A percentile compares a stretch with the other conserved stretches of the same genome.
Conservation (phyloP, 1,140 invertebrate genomes). For the Mya arenaria region DNA sequence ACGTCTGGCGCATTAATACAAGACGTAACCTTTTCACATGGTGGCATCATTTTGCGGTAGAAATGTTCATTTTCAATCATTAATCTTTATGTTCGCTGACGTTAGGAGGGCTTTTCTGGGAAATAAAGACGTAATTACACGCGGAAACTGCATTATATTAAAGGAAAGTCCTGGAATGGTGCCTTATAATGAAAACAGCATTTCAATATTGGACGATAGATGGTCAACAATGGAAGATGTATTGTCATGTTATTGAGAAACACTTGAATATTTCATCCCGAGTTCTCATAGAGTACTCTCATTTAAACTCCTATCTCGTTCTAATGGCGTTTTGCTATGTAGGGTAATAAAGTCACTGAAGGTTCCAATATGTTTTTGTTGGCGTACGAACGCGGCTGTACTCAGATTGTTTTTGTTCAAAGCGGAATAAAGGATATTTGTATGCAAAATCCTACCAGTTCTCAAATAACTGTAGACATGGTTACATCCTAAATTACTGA, state of each 20-base stretch:
- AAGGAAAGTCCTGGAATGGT: conserved; percentile 47
- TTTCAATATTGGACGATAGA: conserved; percentile 43
- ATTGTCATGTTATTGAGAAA: conserved; percentile 46
- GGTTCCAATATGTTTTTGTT: neutral
- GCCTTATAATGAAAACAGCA: conserved; percentile 31
- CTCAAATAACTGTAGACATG: too few relatives aligned
- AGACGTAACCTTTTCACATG: conserved; percentile 37
- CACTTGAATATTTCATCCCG: neutral
- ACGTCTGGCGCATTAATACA: conserved; percentile 22
- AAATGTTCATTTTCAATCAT: conserved; percentile 43
- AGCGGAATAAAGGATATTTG: neutral
- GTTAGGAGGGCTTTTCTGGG: conserved; percentile 14
- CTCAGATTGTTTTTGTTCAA: neutral
- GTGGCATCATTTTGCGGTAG: conserved; percentile 32
- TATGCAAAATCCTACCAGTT: too few relatives aligned
- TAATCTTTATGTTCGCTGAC: conserved; percentile 50
- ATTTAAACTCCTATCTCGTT: neutral
- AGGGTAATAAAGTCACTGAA: neutral
- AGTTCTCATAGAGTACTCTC: neutral
- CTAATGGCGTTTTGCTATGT: neutral
- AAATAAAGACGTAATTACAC: conserved; percentile 55
- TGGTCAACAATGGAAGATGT: conserved; percentile 14
- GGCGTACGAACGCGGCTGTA: neutral
- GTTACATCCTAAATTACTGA: too few relatives aligned
- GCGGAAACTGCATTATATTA: conserved; percentile 57